Evolutionary conservation across 2,888 invertebrate genomes (phyloP).

Genomic region (Melanostoma mellinum): DNA sequence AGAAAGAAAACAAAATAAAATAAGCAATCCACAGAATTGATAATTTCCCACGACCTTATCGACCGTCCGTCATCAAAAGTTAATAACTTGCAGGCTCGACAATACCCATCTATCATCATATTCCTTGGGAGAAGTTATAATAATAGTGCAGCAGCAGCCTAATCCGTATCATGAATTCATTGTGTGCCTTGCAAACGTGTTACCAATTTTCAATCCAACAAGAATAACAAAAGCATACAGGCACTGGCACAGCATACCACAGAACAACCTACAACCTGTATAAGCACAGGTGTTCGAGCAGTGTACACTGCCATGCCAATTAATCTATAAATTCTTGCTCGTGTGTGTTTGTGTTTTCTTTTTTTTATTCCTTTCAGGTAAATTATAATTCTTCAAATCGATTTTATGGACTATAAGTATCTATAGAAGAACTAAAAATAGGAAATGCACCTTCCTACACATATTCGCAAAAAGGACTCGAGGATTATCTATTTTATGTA

Average conservation of each 20-base stretch:
- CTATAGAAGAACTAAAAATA: conserved; percentile 12
- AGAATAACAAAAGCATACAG: conserved; percentile 36
- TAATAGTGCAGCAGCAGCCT: conserved; percentile 40
- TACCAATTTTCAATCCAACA: conserved; percentile 50
- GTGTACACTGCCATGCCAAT: conserved; percentile 45
- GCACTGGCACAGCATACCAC: conserved; percentile 19
- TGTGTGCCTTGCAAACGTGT: conserved; percentile 42
- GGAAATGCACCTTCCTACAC: conserved; percentile 9
- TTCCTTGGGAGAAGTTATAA: conserved; percentile 31
- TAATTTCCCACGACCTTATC: conserved; percentile 53
- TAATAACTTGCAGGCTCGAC: conserved; percentile 52
- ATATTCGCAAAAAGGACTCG: conserved; percentile 44
- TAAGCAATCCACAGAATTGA: conserved; percentile 16
- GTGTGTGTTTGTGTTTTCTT: conserved; percentile 11
- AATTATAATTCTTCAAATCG: conserved; percentile 68
- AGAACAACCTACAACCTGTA: conserved; percentile 1
- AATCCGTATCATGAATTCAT: conserved; percentile 61
- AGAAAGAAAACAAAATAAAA: conserved; percentile 13
- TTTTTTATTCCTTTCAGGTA: conserved; percentile 11
- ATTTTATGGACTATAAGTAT: conserved; percentile 45
- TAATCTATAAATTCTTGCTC: conserved; percentile 42
- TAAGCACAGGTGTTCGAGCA: conserved; percentile 49
- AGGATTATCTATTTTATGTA: conserved; percentile 60
- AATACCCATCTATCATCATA: conserved; percentile 49
- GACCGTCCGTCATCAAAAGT: conserved; percentile 52